Conservation (phyloP, 2,113 vertebrate species). For the Chamaea fasciata region DNA sequence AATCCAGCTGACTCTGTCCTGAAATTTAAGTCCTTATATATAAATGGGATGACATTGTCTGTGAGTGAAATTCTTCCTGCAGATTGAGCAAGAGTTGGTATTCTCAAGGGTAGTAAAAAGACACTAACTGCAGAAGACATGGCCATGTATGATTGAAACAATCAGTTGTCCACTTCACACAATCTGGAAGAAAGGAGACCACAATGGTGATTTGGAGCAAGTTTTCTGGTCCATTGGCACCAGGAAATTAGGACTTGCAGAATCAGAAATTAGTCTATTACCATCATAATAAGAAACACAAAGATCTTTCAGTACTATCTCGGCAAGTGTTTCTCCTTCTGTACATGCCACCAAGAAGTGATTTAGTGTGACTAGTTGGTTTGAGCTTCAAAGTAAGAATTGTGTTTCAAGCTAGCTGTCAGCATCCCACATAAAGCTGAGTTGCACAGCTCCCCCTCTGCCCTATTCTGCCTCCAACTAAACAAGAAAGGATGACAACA, state of each 20-base stretch:
- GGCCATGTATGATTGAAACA: background rate
- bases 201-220: background rate
- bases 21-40: background rate
- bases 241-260: background rate
- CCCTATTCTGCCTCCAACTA: background rate
- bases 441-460: background rate
- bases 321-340: background rate
- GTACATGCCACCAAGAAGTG: fast-evolving
- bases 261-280: background rate
- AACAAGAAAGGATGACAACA: background rate
- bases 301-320: background rate
- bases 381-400: background rate
- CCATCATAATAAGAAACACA: background rate
- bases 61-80: background rate
- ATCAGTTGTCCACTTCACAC: background rate
- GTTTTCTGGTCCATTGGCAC: background rate
- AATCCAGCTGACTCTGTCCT: background rate
- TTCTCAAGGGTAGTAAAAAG: too few species aligned
- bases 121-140: background rate
- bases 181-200: background rate
- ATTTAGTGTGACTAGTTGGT: background rate
- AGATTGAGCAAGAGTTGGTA: background rate
- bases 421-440: background rate
- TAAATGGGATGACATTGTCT: background rate
- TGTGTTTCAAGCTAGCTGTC: background rate